phyloP scores from a whole-genome alignment of 2,113 vertebrate genomes.

The Vombatus ursinus region DNA sequence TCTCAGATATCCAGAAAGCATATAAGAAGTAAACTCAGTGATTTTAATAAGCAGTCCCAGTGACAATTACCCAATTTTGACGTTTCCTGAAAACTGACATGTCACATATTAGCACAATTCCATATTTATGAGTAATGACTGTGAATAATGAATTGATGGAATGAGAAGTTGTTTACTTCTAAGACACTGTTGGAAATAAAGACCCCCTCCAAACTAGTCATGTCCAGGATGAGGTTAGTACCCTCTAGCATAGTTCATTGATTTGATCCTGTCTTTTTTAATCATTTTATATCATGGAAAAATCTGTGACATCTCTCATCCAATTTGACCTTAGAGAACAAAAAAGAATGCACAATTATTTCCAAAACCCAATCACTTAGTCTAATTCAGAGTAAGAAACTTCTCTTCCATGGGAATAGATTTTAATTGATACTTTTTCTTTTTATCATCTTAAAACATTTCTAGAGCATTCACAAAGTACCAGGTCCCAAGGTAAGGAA shows the following conservation, averaged over 20 bases:
- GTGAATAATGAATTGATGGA: neutral
- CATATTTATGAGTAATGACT: conserved; percentile 2
- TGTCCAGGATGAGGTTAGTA: neutral
- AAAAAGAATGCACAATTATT: neutral
- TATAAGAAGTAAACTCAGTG: neutral
- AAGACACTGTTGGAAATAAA: neutral
- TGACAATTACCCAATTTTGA: neutral
- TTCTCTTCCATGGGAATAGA: neutral
- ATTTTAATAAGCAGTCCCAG: neutral
- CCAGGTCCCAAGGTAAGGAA: neutral
- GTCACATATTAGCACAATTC: neutral
- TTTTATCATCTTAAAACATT: neutral
- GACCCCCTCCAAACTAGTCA: neutral
- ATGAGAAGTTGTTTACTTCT: neutral
- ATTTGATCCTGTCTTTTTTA: neutral
- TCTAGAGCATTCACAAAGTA: neutral
- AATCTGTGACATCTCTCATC: neutral
- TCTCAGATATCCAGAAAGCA: neutral
- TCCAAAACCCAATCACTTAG: neutral
- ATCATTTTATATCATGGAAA: neutral
- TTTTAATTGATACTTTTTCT: neutral
- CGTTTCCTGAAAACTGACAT: neutral
- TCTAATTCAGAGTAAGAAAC: neutral
- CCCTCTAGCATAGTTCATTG: neutral
- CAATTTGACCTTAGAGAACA: neutral